Conservation (phyloP, 2,113 vertebrate genomes). For the Laticauda laticaudata region DNA sequence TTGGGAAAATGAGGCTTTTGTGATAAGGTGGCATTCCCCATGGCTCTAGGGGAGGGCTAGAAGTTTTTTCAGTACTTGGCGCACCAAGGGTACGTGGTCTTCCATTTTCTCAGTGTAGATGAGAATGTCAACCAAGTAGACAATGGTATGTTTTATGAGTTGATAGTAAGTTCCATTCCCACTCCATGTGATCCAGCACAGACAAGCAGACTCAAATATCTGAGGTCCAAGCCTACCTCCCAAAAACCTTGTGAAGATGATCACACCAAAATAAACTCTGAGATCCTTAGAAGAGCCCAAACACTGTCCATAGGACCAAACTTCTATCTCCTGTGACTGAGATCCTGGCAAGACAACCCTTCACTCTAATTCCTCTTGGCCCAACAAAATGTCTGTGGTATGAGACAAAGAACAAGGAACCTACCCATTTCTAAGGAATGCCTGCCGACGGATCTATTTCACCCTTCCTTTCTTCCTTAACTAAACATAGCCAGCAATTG, state of each 20-base stretch:
- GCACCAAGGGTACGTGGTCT: too few species aligned
- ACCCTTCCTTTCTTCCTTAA: background rate
- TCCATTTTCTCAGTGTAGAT: too few species aligned
- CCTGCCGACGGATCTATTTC: background rate
- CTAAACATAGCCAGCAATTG: background rate
- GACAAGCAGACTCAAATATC: background rate
- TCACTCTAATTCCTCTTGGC: rapidly evolving
- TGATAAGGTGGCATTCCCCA: too few species aligned
- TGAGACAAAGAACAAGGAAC: background rate
- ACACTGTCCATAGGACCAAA: background rate
- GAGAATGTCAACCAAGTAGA: too few species aligned
- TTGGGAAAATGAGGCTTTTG: too few species aligned
- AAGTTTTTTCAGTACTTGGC: too few species aligned
- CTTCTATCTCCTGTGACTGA: background rate
- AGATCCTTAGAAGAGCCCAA: background rate
- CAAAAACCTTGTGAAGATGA: background rate
- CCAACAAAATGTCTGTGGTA: background rate
- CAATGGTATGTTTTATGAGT: too few species aligned
- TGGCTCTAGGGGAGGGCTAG: too few species aligned
- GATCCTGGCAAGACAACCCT: background rate
- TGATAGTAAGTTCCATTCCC: background rate
- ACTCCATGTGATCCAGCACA: background rate
- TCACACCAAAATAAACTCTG: background rate
- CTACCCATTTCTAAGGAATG: background rate
- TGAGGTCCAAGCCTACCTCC: background rate